Base-by-base conservation (phyloP, 2,888 invertebrate genomes). In the Digitonthophagus gazella region DNA sequence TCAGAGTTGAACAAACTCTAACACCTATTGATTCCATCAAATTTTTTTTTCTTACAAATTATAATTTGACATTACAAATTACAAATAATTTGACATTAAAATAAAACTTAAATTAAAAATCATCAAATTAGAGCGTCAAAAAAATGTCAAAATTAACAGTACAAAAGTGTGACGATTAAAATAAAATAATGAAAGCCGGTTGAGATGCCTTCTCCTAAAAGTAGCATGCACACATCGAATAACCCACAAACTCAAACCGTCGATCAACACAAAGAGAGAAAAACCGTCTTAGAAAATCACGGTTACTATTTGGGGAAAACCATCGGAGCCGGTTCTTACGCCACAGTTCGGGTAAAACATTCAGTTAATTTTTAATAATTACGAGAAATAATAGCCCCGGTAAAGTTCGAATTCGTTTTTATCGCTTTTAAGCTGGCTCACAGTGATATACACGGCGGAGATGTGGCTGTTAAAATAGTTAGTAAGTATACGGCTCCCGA, bases 381-480 rank as follows among this genome's bases (percentile, higher is more conserved):
- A 18, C 19, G 15, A 22, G n/a, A n/a, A n/a, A 55, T 68, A 65
- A 66, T 68, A 70, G 73, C 71, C 67, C 70, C 70, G 65, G 61
- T 61, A 74, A 70, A 74, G 73, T 69, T 74, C 71, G 70, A 73
- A 44, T 75, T 77, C 77, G 70, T 78, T 72, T 77, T 77, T 66
- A 73, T 77, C 71, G 64, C 73, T 73, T 75, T 75, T 72, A 81
- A 90, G 90, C 87, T 92, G 74, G 93, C 93, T 6, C 87, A 87
- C 75, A 93, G 93, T 70, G 88, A 90, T 74, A 86, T 89, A 73
- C 91, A 93, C 77, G 88, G 88, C 75, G 87, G 89, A 75, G 86
- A 90, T 77, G 93, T 93, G 64, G 93, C 93, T 44, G 88, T 93
- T 69, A 93, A 93, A 86, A 93, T 93, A 72, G 91, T 93, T 71